phyloP scores from a whole-genome alignment of 2,797 vertebrate species.

The Crypturellus tataupa region DNA sequence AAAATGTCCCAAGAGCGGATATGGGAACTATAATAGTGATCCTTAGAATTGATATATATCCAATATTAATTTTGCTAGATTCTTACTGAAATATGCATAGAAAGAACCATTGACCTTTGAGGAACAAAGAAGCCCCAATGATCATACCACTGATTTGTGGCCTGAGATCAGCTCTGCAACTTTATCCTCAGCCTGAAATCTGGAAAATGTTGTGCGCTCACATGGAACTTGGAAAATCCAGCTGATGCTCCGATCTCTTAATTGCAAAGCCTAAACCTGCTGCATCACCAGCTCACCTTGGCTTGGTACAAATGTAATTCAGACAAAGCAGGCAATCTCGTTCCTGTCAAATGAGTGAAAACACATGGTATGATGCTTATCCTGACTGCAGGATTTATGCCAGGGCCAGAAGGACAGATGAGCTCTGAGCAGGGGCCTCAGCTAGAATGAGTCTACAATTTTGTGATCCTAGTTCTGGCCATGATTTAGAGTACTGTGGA shows the following conservation, averaged over 20 bases:
- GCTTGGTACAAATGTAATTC: not conserved
- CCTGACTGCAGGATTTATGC: not conserved
- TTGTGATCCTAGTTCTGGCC: not conserved
- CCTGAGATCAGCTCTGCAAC: not conserved
- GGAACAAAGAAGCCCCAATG: not conserved
- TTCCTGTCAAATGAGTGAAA: not conserved
- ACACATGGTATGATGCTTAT: not conserved
- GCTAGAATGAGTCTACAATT: not conserved
- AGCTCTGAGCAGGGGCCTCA: not conserved
- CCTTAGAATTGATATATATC: not conserved
- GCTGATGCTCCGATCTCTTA: not conserved
- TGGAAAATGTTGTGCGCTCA: not conserved
- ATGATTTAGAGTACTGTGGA: not conserved
- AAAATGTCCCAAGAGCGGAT: not conserved
- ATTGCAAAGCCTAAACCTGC: not conserved
- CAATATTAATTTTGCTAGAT: not conserved
- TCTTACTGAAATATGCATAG: not conserved
- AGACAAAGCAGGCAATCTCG: not conserved
- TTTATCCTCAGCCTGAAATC: not conserved
- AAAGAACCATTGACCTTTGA: not conserved
- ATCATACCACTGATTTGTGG: not conserved
- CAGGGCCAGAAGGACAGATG: not conserved
- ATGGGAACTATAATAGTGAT: not conserved
- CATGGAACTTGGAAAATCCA: not conserved
- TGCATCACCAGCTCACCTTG: not conserved